These are phyloP conservation scores for Tadarida brasiliensis DNA, from an alignment of 2,797 vertebrate species.

Conservation along the genomic window DNA sequence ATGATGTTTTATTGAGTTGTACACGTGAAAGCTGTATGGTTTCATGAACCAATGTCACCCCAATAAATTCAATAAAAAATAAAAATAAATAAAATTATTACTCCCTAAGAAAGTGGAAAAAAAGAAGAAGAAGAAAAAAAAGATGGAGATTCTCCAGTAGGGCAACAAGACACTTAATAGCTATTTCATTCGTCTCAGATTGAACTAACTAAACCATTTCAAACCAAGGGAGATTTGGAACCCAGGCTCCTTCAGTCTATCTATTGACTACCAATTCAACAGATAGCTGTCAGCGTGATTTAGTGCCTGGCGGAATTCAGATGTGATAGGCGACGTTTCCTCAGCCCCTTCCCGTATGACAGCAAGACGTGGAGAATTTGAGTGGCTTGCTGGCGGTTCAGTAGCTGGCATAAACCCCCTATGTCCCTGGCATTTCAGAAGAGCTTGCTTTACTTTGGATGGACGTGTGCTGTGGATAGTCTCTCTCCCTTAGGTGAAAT, in stretches of 20 bases:
- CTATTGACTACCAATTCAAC: not conserved
- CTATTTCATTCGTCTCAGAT: not conserved
- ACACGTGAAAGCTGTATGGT: not conserved
- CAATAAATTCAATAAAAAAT: not conserved
- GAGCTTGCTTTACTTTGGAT: not conserved
- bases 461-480: not conserved
- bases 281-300: conserved; percentile 52
- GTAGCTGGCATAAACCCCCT: not conserved
- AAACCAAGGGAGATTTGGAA: not conserved
- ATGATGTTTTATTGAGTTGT: not conserved
- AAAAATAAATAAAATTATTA: not conserved
- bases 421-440: not conserved
- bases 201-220: not conserved
- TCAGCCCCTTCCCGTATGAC: not conserved
- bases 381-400: not conserved
- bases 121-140: too few species aligned
- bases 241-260: not conserved
- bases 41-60: not conserved
- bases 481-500: not conserved
- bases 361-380: not conserved
- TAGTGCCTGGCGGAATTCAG: conserved; percentile 43
- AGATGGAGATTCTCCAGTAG: not conserved
- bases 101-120: not conserved
- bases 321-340: conserved; percentile 30
- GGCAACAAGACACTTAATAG: not conserved